Evolutionary conservation across 2,888 invertebrate species (phyloP).

Genomic region (Chymomyza amoena): DNA sequence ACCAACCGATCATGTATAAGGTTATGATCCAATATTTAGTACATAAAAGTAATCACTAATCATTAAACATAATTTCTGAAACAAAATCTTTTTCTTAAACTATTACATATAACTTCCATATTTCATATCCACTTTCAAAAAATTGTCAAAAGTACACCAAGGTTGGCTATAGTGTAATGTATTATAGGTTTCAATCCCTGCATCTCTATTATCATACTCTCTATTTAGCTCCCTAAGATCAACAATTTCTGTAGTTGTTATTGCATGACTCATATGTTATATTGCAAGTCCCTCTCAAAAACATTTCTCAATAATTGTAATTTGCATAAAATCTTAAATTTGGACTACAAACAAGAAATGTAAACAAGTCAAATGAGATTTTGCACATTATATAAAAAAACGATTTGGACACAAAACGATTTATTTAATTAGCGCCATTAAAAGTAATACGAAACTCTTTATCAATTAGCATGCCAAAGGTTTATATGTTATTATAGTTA

Average conservation of each 20-base stretch:
- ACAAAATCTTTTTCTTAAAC: no score
- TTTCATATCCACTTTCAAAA: no score
- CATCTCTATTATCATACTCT: no score
- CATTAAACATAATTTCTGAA: no score
- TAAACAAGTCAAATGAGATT: background rate
- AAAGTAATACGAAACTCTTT: constrained; percentile 25
- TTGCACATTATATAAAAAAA: background rate
- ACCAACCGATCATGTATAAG: no score
- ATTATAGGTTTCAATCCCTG: no score
- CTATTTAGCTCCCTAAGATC: no score
- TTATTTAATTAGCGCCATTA: constrained; percentile 32
- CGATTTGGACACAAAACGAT: constrained; percentile 9
- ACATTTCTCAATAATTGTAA: background rate
- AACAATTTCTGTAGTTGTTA: background rate
- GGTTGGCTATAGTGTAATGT: no score
- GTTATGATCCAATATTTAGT: no score
- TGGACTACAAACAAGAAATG: background rate
- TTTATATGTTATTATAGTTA: background rate
- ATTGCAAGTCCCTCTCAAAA: background rate
- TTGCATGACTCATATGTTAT: background rate
- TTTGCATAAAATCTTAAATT: background rate
- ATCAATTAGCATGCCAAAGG: constrained; percentile 28
- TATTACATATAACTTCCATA: no score
- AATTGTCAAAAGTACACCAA: no score
- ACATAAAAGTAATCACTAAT: no score